A percentile compares a stretch with the other conserved stretches of the same genome.
Conservation (phyloP, 2,888 invertebrate species). For the Oxystoma pomonae region DNA sequence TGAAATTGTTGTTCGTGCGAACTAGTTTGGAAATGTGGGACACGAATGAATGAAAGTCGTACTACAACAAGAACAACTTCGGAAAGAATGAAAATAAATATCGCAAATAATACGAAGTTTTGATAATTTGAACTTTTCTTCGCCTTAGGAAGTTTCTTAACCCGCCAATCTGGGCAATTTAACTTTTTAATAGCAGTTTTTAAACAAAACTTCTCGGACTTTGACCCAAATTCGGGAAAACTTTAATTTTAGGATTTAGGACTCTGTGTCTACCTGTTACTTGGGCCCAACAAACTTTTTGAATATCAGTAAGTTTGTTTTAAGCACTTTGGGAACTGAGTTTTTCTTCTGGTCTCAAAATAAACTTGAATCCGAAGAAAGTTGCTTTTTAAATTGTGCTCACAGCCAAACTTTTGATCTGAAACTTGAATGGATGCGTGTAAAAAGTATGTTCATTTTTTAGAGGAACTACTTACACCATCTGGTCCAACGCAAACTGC, state of each 20-base stretch:
- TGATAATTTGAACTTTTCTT: slow-evolving; percentile 36
- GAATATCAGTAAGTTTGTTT: slow-evolving; percentile 26
- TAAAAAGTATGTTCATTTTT: too few relatives aligned
- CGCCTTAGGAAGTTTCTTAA: slow-evolving; percentile 32
- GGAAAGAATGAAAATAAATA: slow-evolving; percentile 31
- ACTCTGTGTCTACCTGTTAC: slow-evolving; percentile 26
- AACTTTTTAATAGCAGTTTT: slow-evolving; percentile 40
- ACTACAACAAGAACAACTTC: slow-evolving; percentile 22
- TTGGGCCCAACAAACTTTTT: slow-evolving; percentile 25
- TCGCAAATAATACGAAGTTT: slow-evolving; percentile 37
- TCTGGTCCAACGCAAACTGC: too few relatives aligned
- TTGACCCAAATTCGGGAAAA: slow-evolving; percentile 36
- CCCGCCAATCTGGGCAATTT: slow-evolving; percentile 34
- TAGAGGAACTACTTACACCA: too few relatives aligned
- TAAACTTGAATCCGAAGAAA: neutral
- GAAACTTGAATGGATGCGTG: neutral
- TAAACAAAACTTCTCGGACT: slow-evolving; percentile 37
- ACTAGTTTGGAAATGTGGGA: too few relatives aligned
- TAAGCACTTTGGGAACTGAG: neutral
- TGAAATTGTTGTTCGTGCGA: too few relatives aligned
- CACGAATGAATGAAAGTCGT: too few relatives aligned
- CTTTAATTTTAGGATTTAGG: slow-evolving; percentile 31
- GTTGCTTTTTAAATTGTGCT: neutral
- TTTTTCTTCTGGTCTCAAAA: neutral
- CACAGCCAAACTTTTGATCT: neutral